Evolutionary conservation across 2,113 vertebrate genomes (phyloP), one percentile per base, ranked within the genome.

Genomic region (Corythoichthys intestinalis): DNA sequence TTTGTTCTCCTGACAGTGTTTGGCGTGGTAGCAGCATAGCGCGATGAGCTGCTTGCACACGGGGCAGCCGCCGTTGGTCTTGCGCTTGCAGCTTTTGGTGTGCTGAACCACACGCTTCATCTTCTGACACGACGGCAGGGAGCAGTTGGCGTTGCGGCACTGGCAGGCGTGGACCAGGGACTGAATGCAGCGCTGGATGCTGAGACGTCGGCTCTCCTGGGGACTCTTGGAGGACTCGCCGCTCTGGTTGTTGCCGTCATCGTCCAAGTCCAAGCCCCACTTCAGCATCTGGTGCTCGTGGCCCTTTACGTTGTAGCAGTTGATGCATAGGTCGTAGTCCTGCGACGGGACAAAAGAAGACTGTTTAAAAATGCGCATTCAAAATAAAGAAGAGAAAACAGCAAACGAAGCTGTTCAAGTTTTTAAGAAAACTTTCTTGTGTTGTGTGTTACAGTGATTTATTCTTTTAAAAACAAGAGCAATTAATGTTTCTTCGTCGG

Each of bases 1-100:
- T 90, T 99, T 99, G 92, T 97, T 99, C 91, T 99, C 97, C 88
- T 98, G 97, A 94, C 97, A 99, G 94, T 99, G 96, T 90, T 99
- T 99, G 90, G 97, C 97, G 0, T 99, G 97, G 90, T 98, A 99
- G 92, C 97, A 99, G 91, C 97, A 99, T 54, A 99, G 92, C 59
- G 97, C 97, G 1, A 99, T 99, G 54, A 99, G 95, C 92, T 99
- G 97, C 88, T 99, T 99, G 93, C 97, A 99, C 63, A 98, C 95
- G 0, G 97, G 97, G 73, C 97, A 99, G 84, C 97, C 96, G 0
- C 96, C 97, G 0, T 98, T 98, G 87, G 97, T 99, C 91, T 98
- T 99, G 89, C 95, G 96, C 87, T 99, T 98, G 90, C 97, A 99
- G 85, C 96, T 95, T 87, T 98, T 98, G 83, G 96, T 98, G 91